These are phyloP conservation scores for Trachelus stipa DNA, from an alignment of 2,888 invertebrate species.

Conservation along the genomic window DNA sequence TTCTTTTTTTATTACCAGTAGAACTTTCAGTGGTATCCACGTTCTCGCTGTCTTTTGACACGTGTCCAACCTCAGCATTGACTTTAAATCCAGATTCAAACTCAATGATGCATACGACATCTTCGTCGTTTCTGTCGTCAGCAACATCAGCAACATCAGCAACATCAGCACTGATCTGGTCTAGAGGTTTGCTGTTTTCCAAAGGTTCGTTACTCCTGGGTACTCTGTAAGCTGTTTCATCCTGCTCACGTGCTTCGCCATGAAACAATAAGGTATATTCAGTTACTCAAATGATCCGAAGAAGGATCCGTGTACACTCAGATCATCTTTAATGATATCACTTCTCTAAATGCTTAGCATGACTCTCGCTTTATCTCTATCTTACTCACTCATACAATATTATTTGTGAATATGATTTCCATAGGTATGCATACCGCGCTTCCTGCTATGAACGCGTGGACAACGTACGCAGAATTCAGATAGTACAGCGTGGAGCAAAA, in stretches of 20 bases:
- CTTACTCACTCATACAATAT: neutral
- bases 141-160: neutral
- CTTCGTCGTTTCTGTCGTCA: neutral
- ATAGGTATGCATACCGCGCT: neutral
- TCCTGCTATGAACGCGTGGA: neutral
- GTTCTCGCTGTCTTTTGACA: neutral
- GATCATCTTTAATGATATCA: neutral
- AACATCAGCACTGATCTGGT: neutral
- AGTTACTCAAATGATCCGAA: neutral
- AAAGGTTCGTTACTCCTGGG: slow-evolving; percentile 1
- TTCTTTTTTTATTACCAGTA: neutral
- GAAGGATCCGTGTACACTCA: neutral
- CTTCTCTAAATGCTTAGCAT: neutral
- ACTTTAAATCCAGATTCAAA: slow-evolving; percentile 53
- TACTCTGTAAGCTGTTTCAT: neutral
- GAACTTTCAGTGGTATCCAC: neutral
- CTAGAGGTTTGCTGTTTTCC: slow-evolving; percentile 10
- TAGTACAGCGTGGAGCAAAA: neutral
- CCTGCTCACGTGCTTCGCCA: neutral
- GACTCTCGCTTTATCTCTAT: neutral
- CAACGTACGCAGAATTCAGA: neutral
- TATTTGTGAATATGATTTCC: neutral
- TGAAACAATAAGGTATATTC: neutral
- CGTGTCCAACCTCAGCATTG: slow-evolving; percentile 32
- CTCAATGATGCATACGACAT: slow-evolving; percentile 50